Evolutionary conservation across 2,888 invertebrate species (phyloP), one percentile per base, ranked within the genome.

Genomic region (Sesamia inferens): DNA sequence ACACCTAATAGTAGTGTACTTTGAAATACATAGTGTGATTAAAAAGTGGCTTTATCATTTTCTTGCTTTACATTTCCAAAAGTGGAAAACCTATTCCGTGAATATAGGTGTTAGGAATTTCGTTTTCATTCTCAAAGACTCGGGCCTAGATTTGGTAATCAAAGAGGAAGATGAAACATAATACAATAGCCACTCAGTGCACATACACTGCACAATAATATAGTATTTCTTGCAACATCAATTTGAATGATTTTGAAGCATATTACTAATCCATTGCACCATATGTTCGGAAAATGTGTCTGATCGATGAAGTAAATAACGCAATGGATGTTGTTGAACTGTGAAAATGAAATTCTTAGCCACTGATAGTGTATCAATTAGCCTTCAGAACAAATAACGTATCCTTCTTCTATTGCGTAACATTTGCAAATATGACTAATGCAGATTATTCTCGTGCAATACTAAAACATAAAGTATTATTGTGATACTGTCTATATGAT

Each of bases 391-490:
- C 6, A 24, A 11, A 7, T 48, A 13, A 39, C 5, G 7, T 31
- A 2, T 58, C 13, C 24, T 16, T 66, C 19, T 65, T 5, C 0
- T 51, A 55, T 66, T 74, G 48, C 70, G 22, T 68, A 74, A 70
- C 31, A 65, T 65, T 14, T 83, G 44, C 48, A 61, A 58, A 0
- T 0, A 47, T 68, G 68, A 68, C 70, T 63, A 63, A 71, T 54
- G 4, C 22, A 57, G 10, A 57, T 63, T 69, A 67, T 71, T 55
- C 14, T 51, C 54, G 58, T 65, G n/a, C 16, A 24, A 24, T 70
- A 2, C n/a, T 24, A 22, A 71, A 22, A 6, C 51, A 62, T 47
- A 61, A 47, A 57, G 16, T 14, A 47, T 59, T 31, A 72, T 16
- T 31, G 44, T 78, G 51, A 63, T 68, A 54, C 47, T 57, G 62